These are phyloP conservation scores for Trididemnum clinides DNA, from an alignment of 23 tunicate genomes.

Conservation along the genomic window DNA sequence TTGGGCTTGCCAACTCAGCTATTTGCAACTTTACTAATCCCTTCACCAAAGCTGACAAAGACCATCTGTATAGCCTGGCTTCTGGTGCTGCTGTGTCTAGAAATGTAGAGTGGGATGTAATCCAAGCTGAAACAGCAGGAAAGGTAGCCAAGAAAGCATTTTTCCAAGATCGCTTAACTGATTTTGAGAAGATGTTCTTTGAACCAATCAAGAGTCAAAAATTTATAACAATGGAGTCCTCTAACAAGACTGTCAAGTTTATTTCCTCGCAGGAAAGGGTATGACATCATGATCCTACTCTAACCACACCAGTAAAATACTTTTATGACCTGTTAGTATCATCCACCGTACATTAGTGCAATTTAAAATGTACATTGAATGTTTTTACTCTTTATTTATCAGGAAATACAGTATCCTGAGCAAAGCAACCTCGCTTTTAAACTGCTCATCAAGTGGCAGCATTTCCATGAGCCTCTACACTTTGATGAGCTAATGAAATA, in stretches of 20 bases:
- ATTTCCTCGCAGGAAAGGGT: not conserved
- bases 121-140: not conserved
- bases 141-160: not conserved
- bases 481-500: not conserved
- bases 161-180: not conserved
- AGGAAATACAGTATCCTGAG: not conserved
- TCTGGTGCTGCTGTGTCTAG: not conserved
- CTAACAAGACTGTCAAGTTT: not conserved
- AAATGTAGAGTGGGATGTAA: not conserved
- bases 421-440: not conserved
- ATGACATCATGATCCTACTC: too few relatives aligned
- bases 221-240: not conserved
- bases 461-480: not conserved
- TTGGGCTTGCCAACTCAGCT: not conserved
- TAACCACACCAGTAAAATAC: too few relatives aligned
- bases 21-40: not conserved
- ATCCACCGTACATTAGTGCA: too few relatives aligned
- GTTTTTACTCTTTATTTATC: too few relatives aligned
- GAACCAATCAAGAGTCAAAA: not conserved
- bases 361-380: too few relatives aligned
- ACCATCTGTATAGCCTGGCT: not conserved
- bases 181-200: not conserved
- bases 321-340: too few relatives aligned
- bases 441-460: not conserved
- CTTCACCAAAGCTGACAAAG: not conserved